Percentiles rank a stretch among this genome's conserved stretches.
Evolutionary conservation across 2,888 invertebrate species (phyloP).

Genomic region (Proisotoma minuta): DNA sequence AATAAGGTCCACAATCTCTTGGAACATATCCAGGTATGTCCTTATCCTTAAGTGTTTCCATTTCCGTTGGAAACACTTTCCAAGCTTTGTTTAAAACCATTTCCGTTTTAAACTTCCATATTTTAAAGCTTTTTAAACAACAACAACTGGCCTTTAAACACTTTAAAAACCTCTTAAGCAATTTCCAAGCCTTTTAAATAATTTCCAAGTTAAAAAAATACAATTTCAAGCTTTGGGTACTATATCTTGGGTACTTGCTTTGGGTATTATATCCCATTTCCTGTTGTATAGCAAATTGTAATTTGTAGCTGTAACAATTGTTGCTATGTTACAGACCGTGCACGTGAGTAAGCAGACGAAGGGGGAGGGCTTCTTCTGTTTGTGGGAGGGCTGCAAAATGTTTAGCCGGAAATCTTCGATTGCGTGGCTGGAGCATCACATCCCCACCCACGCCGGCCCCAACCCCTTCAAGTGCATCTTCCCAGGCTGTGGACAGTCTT

Average conservation of each 20-base stretch:
- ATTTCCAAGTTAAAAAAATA: not conserved
- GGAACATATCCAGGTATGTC: slow-evolving; percentile 74
- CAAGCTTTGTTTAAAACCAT: too few relatives aligned
- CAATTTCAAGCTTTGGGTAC: not conserved
- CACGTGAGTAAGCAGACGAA: slow-evolving; percentile 79
- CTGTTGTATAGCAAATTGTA: not conserved
- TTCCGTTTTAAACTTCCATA: too few relatives aligned
- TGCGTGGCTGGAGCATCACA: slow-evolving; percentile 89
- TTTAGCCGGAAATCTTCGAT: slow-evolving; percentile 85
- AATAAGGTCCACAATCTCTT: slow-evolving; percentile 75
- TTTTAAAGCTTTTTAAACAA: too few relatives aligned
- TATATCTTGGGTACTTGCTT: not conserved
- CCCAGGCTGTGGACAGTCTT: slow-evolving; percentile 72
- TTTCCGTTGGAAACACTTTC: not conserved
- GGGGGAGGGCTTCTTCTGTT: slow-evolving; percentile 76
- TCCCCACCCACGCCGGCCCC: slow-evolving; percentile 82
- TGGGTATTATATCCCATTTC: not conserved
- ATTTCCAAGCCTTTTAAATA: not conserved
- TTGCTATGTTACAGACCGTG: slow-evolving; percentile 58
- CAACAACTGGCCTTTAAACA: too few relatives aligned
- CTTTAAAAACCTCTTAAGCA: not conserved
- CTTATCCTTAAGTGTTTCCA: not conserved
- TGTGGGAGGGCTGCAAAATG: slow-evolving; percentile 92
- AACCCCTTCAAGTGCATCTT: slow-evolving; percentile 95
- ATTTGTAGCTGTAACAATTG: not conserved